phyloP scores from a whole-genome alignment of 1,140 invertebrate genomes.

The Heliconius congener region DNA sequence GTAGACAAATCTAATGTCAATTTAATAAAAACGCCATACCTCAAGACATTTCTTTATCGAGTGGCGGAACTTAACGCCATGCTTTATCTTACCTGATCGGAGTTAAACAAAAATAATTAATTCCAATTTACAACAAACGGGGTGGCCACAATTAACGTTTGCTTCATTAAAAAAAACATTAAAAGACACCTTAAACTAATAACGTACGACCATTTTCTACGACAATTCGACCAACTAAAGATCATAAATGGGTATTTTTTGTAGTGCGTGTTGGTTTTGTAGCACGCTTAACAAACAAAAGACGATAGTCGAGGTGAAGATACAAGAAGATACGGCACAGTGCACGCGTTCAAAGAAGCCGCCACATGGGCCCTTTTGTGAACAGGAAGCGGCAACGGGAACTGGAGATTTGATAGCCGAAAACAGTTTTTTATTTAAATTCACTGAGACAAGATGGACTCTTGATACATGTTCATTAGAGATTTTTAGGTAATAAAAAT shows the following conservation, averaged over 20 bases:
- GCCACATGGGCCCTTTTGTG: slow-evolving; percentile 47
- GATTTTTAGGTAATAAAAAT: neutral
- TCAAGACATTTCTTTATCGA: too few relatives aligned
- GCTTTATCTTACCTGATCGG: too few relatives aligned
- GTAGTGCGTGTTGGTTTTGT: slow-evolving; percentile 68
- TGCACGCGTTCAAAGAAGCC: slow-evolving; percentile 68
- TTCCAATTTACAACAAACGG: too few relatives aligned
- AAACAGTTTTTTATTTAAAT: slow-evolving; percentile 27
- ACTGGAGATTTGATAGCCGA: slow-evolving; percentile 31
- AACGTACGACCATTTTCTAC: neutral
- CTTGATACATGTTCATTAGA: neutral
- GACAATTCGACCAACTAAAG: slow-evolving; percentile 15
- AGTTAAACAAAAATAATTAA: too few relatives aligned
- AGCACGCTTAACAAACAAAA: slow-evolving; percentile 71
- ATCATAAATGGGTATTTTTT: slow-evolving; percentile 46
- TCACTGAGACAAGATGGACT: neutral
- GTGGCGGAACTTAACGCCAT: too few relatives aligned
- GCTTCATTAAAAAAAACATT: too few relatives aligned
- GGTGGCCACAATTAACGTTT: too few relatives aligned
- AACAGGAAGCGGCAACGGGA: slow-evolving; percentile 49
- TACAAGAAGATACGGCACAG: slow-evolving; percentile 49
- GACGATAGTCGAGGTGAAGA: slow-evolving; percentile 53
- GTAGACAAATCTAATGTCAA: too few relatives aligned
- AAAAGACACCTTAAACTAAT: neutral
- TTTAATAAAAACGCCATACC: too few relatives aligned